These are phyloP conservation scores for Heteromormyrus szaboi DNA, from an alignment of 2,797 vertebrate genomes.

Conservation along the genomic window DNA sequence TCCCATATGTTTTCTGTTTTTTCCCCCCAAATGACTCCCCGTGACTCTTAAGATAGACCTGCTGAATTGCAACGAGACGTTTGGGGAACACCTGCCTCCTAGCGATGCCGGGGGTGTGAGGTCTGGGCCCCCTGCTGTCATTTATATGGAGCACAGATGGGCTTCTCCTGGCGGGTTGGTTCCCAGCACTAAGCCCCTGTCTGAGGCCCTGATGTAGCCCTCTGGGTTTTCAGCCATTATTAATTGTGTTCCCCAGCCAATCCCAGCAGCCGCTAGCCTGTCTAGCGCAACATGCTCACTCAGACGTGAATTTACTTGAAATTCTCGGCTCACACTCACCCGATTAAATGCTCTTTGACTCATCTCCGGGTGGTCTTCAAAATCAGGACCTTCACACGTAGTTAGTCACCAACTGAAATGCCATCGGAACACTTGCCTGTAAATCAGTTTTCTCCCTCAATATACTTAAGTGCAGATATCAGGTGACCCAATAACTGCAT, in stretches of 20 bases:
- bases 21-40: not conserved
- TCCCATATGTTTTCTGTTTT: not conserved
- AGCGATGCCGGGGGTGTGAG: not conserved
- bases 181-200: not conserved
- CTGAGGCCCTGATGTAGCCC: not conserved
- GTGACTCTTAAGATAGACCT: not conserved
- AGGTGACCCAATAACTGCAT: not conserved
- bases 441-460: not conserved
- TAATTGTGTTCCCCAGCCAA: not conserved
- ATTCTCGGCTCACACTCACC: not conserved
- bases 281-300: not conserved
- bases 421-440: not conserved
- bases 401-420: not conserved
- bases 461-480: not conserved
- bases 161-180: not conserved
- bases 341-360: not conserved
- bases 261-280: not conserved
- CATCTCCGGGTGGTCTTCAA: not conserved
- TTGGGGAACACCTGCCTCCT: not conserved
- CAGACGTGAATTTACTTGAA: not conserved
- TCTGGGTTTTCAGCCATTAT: not conserved
- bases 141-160: not conserved
- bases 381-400: not conserved
- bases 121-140: not conserved
- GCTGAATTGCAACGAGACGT: not conserved